Conservation (phyloP, 2,113 vertebrate genomes). For the Picathartes gymnocephalus region DNA sequence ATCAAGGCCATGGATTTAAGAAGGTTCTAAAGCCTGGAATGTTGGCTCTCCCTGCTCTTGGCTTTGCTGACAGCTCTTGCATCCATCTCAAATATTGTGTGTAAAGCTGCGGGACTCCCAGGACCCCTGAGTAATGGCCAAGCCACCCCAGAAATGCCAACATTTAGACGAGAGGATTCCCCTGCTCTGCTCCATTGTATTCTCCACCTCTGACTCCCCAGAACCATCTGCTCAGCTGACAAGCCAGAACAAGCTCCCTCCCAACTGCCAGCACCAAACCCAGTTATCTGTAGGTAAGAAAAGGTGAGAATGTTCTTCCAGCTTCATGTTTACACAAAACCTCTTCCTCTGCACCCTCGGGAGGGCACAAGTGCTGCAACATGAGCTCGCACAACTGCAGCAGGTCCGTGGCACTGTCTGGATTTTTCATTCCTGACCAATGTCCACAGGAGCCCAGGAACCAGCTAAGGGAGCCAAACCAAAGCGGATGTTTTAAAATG, state of each 20-base stretch:
- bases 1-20: background rate
- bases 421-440: background rate
- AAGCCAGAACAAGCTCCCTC: conserved; percentile 31
- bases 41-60: background rate
- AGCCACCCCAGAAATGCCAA: background rate
- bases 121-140: background rate
- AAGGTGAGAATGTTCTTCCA: background rate
- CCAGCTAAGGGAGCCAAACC: background rate
- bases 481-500: background rate
- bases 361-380: accelerated
- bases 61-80: background rate
- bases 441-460: background rate
- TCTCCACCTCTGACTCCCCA: background rate
- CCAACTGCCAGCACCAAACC: background rate
- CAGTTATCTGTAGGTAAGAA: background rate
- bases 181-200: background rate
- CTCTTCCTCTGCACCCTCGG: background rate
- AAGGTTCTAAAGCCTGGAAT: background rate
- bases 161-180: background rate
- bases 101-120: background rate
- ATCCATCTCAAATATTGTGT: background rate
- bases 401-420: background rate
- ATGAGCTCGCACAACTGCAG: background rate
- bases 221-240: background rate
- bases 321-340: background rate